Conservation (phyloP, 2,888 invertebrate genomes). For the Tenthredo distinguenda region DNA sequence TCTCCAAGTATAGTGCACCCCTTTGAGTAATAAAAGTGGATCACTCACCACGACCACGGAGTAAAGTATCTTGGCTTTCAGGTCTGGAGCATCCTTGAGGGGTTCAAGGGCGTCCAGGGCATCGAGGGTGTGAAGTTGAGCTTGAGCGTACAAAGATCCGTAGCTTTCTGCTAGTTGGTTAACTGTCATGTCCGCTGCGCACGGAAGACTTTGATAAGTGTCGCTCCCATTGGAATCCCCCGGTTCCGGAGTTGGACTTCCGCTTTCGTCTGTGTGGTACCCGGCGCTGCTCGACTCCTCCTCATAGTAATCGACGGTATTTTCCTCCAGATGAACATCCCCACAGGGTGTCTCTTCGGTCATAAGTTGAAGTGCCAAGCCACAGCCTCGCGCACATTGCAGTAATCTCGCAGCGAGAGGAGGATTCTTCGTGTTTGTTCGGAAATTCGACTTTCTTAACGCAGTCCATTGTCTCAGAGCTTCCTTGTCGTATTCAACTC, state of each 20-base stretch:
- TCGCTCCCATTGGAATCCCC: conserved; percentile 45
- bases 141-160: conserved; percentile 91
- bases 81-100: conserved; percentile 90
- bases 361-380: conserved; percentile 89
- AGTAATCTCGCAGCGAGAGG: conserved; percentile 84
- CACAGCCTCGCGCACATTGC: conserved; percentile 88
- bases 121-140: conserved; percentile 91
- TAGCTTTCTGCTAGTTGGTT: conserved; percentile 87
- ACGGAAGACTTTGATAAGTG: conserved; percentile 53
- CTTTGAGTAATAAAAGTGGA: not conserved
- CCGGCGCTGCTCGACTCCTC: conserved; percentile 73
- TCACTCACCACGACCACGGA: conserved; percentile 95
- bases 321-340: conserved; percentile 68
- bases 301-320: conserved; percentile 69
- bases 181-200: conserved; percentile 58
- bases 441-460: conserved; percentile 76
- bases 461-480: conserved; percentile 86
- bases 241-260: conserved; percentile 75
- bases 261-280: conserved; percentile 75
- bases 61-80: conserved; percentile 97
- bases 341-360: conserved; percentile 71
- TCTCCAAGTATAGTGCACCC: not conserved
- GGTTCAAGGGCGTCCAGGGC: conserved; percentile 91
- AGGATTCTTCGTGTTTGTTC: conserved; percentile 67
- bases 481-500: conserved; percentile 95